Evolutionary conservation across 64 coral and sea anemone genomes (phyloP), one percentile per base, ranked within the genome.

Genomic region (Astreopora myriophthalma): DNA sequence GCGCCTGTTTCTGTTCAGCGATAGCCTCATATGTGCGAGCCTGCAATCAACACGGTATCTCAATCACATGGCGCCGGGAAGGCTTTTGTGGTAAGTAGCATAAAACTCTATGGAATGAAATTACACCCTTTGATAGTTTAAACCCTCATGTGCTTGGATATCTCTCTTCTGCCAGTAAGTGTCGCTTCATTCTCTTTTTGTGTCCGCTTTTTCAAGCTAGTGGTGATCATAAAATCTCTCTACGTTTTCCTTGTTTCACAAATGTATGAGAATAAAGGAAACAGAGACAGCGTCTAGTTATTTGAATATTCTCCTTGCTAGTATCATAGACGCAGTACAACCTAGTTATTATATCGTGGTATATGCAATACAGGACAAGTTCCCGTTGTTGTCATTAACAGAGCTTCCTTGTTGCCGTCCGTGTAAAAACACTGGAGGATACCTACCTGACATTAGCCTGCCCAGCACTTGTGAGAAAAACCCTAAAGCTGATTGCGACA

Each of bases 31-130:
- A 99, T 39, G 97, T 99, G 5, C 90, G 97, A 19, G 97, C 94
- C 16, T 99, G 97, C 65, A 99, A 99, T 63, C 90, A 94, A 22
- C 62, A 77, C n/a, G 97, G 97, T 26, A 93, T 99, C 4, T 95
- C 90, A 11, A 93, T 99, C 68, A 88, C 86, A 9, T 99, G 97
- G 97, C 80, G 97, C 84, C 73, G 94, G n/a, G 97, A 99, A 91
- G 97, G 97, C 37, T 95, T 95, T 93, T 99, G 97, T 36, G 97
- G 97, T 99, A 69, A 87, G 94, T 90, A 48, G 28, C 6, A 51
- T 23, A 20, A 40, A 23, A 35, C 6, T 26, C 4, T 25, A 27
- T 6, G 64, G 2, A 25, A 29, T 11, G 23, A 67, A 22, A 67
- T 29, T 6, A 46, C 11, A 6, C 42, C 11, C 11, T 3, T 58